Base-by-base conservation (phyloP, 2,113 vertebrate species). In the Laticauda laticaudata region DNA sequence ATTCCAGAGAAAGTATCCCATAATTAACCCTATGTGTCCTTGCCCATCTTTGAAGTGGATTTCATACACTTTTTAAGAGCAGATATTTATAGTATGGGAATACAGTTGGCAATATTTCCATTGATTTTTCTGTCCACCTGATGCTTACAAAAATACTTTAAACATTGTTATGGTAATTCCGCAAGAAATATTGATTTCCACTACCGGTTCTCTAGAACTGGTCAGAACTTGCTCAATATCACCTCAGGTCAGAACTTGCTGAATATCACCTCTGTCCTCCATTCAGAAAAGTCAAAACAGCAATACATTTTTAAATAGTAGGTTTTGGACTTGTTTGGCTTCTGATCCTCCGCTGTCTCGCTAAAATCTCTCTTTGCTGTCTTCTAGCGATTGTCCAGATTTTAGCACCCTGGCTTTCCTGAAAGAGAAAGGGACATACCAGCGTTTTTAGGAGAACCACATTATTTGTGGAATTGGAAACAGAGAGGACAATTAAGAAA, bases 21-120 rank as follows among this genome's bases (percentile, higher is more conserved):
- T 93, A 96, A 96, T 94, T 95, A 96, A 95, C 88, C 91, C 86
- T 93, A 90, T 87, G 45, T 91, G 92, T 93, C 90, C 57, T 54
- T 75, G 26, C 88, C 59, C 87, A 81, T 92, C 89, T 90, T 95
- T 93, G 93, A 91, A 89, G 90, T 86, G 61, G 61, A 18, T 55
- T 91, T 89, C 29, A 14, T 86, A 34, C 0, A 0, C 59, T 94
- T 92, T 34, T 59, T 90, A 90, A 51, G 75, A 89, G 43, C 64
- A 87, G 59, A 91, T 87, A 87, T 26, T 51, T 10, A 3, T 39
- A 69, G 29, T 89, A 57, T 48, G 26, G 43, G 26, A 92, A 85
- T 87, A 89, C 4, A 24, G n/a, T 20, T 69, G 6, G 86, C 9
- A 53, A 56, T 34, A n/a, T 57, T 56, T 92, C 4, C 10, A 24